Conservation (phyloP, 2,888 invertebrate species). For the Tipula unca region DNA sequence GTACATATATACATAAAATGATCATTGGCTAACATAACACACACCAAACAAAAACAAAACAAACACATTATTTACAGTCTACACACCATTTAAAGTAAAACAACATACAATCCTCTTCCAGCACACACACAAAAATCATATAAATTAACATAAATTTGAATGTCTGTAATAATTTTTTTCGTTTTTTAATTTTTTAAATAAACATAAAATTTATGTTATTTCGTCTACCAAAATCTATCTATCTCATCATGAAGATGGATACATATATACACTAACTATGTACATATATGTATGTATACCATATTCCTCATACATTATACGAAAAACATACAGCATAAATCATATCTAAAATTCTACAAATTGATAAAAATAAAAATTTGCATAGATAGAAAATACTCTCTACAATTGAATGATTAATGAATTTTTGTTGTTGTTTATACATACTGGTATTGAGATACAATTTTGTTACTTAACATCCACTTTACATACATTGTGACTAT, state of each 20-base stretch:
- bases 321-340: not conserved
- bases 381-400: not conserved
- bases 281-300: not conserved
- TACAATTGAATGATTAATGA: not conserved
- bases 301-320: not conserved
- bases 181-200: not conserved
- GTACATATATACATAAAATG: not conserved
- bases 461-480: not conserved
- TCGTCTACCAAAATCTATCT: not conserved
- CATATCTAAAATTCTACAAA: not conserved
- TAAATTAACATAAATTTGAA: slow-evolving; percentile 9
- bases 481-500: too few species aligned
- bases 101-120: not conserved
- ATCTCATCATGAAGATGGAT: not conserved
- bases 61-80: not conserved
- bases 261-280: not conserved
- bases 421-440: not conserved
- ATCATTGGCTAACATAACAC: not conserved
- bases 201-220: not conserved
- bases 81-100: not conserved
- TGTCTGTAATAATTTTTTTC: not conserved
- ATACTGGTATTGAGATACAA: not conserved
- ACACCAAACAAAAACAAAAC: not conserved
- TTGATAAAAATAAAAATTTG: not conserved
- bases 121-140: not conserved